Evolutionary conservation across 2,113 vertebrate genomes (phyloP).

Genomic region (Xyrauchen texanus): DNA sequence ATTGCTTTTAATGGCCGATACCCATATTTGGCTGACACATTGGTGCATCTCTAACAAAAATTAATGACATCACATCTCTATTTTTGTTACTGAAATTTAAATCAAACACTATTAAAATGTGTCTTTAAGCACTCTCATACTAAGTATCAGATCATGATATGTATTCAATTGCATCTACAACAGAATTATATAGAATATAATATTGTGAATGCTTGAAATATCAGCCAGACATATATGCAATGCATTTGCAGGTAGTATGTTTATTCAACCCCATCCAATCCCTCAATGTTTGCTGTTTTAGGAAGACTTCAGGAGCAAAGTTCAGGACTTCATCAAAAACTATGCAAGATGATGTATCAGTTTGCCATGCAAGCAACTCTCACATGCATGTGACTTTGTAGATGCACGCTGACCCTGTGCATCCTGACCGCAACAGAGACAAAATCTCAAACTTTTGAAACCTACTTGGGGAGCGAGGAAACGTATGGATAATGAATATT

Average conservation of each 20-base stretch:
- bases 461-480: not conserved
- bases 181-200: too few species aligned
- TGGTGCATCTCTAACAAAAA: too few species aligned
- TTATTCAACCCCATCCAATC: not conserved
- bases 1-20: too few species aligned
- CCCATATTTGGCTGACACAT: too few species aligned
- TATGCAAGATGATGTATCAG: conserved; percentile 58
- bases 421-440: conserved; percentile 33
- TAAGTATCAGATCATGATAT: too few species aligned
- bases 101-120: too few species aligned
- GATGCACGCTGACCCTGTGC: conserved; percentile 3
- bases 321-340: conserved; percentile 58
- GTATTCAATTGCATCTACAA: too few species aligned
- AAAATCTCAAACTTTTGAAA: conserved; percentile 31
- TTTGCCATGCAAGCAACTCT: conserved; percentile 2
- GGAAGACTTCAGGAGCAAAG: conserved; percentile 58
- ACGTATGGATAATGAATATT: not conserved
- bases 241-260: not conserved
- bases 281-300: not conserved
- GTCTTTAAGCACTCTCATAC: too few species aligned
- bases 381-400: conserved; percentile 19
- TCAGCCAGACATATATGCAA: too few species aligned
- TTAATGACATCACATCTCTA: too few species aligned
- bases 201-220: too few species aligned
- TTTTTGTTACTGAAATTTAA: too few species aligned